Base-by-base conservation (phyloP, 2,797 vertebrate species). In the Pipistrellus pygmaeus region DNA sequence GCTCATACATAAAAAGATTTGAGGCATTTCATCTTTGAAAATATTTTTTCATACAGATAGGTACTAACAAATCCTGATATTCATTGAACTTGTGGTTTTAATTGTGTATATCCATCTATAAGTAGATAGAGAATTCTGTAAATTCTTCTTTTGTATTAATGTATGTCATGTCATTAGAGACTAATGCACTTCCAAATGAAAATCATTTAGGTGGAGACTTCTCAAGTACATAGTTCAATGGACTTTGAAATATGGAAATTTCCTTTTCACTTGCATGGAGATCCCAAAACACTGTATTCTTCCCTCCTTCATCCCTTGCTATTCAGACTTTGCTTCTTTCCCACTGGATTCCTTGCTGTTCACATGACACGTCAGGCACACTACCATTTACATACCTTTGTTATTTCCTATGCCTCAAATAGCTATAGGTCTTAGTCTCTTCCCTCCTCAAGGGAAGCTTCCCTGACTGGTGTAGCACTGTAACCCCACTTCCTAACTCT, bases 141-240 rank as follows among this genome's bases (percentile, higher is more conserved):
- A 71, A 71, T 84, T 77, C 66, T 81, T 91, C 32, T 85, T 53
- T 64, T 51, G 57, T 60, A 46, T 53, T 75, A 51, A 41, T 35
- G 90, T 88, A 84, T 35, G 71, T 62, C 68, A 48, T 51, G 25
- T 73, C 20, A 55, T 85, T 89, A 62, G 18, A 92, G 46, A 95
- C n/a, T 85, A 76, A 73, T 73, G 68, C 62, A 94, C n/a, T 93
- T 93, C 27, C 66, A 90, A 84, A 62, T 86, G 23, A 68, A 94
- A 55, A 83, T 48, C n/a, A 62, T 30, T 30, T 62, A 85, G 66
- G 44, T 68, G 46, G 12, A 96, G 93, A 32, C 17, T 92, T 62
- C 66, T 96, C 35, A 91, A 88, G 0, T 68, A n/a, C 41, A 80
- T 17, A 93, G 35, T 71, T 93, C 87, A 95, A 91, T 32, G 12